Conservation (phyloP, 2,888 invertebrate species). For the Odiellus spinosus region DNA sequence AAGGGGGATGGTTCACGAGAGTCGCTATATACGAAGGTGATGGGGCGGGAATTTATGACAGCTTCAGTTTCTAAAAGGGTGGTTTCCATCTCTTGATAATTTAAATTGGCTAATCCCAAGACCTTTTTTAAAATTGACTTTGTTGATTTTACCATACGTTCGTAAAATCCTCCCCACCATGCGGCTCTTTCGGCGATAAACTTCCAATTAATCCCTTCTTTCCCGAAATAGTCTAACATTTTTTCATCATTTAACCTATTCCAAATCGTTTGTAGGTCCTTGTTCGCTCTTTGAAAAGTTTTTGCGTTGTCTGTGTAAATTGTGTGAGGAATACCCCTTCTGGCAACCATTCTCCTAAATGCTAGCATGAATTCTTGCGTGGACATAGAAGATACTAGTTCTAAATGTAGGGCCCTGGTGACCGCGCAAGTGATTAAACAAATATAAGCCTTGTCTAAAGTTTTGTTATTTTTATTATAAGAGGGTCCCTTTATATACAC, state of each 20-base stretch:
- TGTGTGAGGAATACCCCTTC: no score
- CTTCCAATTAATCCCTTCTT: conserved; percentile 20
- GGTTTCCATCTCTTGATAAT: conserved; percentile 23
- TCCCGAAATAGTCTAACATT: no score
- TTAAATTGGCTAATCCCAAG: conserved; percentile 30
- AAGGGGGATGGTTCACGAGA: no score
- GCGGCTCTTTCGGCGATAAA: conserved; percentile 30
- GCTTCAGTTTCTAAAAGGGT: conserved; percentile 23
- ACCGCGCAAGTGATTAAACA: conserved; percentile 1
- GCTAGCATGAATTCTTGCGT: no score
- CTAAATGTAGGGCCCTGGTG: no score
- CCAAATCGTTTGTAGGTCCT: no score
- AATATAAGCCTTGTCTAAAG: neutral
- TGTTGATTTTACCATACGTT: conserved; percentile 28
- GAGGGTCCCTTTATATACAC: neutral
- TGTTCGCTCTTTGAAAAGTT: no score
- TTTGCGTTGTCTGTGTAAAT: no score
- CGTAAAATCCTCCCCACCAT: conserved; percentile 33
- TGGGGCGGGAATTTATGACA: conserved; percentile 26
- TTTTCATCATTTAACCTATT: no score
- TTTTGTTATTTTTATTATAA: neutral
- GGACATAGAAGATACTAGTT: no score
- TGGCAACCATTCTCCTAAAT: no score
- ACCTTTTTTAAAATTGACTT: conserved; percentile 27
- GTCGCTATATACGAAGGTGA: conserved; percentile 24